Percentiles rank a stretch among this genome's conserved stretches.
phyloP scores from a whole-genome alignment of 2,113 vertebrate genomes.

The Microtus richardsoni region DNA sequence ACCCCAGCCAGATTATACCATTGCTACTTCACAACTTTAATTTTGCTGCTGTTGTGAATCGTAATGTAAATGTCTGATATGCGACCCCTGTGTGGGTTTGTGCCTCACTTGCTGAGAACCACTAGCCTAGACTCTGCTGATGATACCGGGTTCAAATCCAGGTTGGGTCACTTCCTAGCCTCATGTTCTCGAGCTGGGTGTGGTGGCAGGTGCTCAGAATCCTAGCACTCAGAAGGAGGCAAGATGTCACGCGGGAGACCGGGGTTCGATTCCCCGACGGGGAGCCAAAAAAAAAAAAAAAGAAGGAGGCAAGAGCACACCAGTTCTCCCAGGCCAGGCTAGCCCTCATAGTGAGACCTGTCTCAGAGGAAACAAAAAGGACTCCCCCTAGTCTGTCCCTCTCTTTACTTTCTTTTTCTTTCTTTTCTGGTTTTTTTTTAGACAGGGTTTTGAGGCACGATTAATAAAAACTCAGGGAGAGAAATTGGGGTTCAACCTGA shows the following conservation, averaged over 20 bases:
- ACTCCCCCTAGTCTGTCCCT: background rate
- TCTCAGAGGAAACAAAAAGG: background rate
- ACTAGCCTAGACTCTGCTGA: background rate
- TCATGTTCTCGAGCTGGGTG: background rate
- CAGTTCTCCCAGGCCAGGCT: background rate
- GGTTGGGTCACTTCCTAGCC: constrained; percentile 8
- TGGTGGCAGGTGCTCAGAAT: background rate
- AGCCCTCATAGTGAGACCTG: background rate
- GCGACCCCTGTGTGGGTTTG: background rate
- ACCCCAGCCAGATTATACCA: background rate
- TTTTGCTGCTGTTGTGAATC: background rate
- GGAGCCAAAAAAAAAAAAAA: no score
- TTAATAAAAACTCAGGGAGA: no score
- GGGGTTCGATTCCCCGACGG: no score
- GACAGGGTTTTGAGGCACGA: no score
- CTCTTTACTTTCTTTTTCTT: background rate
- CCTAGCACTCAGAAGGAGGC: background rate
- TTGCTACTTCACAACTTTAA: background rate
- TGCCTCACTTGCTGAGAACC: background rate
- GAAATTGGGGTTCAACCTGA: no score
- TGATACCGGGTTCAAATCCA: background rate
- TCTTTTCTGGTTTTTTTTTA: no score
- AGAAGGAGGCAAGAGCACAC: background rate
- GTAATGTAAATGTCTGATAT: background rate
- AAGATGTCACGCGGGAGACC: no score